These are phyloP conservation scores for Calliopum simillimum DNA, from an alignment of 2,888 invertebrate species.

Conservation along the genomic window DNA sequence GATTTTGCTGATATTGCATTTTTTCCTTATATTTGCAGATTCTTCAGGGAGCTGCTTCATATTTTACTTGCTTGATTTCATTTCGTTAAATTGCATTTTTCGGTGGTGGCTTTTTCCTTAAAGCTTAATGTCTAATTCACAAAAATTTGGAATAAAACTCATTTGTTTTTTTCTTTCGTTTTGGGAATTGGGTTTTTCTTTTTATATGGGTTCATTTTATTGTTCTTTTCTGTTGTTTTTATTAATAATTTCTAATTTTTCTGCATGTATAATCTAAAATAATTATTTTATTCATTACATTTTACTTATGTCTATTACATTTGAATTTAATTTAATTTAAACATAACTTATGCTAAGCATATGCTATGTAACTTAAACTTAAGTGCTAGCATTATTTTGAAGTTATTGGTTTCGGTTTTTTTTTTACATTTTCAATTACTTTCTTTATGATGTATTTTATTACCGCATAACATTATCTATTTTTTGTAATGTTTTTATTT, in stretches of 20 bases:
- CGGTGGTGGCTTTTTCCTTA: too few relatives aligned
- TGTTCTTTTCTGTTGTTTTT: slow-evolving; percentile 20
- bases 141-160: too few relatives aligned
- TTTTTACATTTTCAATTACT: not conserved
- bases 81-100: too few relatives aligned
- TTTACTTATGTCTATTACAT: slow-evolving; percentile 16
- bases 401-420: not conserved
- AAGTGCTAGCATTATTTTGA: slow-evolving; percentile 1
- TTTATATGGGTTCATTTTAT: slow-evolving; percentile 55
- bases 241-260: slow-evolving; percentile 35
- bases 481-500: slow-evolving; percentile 8
- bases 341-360: not conserved
- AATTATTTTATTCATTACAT: slow-evolving; percentile 12
- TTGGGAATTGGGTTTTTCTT: slow-evolving; percentile 43
- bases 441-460: too few relatives aligned
- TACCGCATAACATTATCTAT: not conserved
- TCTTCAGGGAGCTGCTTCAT: slow-evolving; percentile 57
- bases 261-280: slow-evolving; percentile 40
- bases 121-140: too few relatives aligned
- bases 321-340: slow-evolving; percentile 7
- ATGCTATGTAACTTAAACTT: not conserved
- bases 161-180: not conserved
- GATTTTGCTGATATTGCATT: not conserved
- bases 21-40: slow-evolving; percentile 46
- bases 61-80: slow-evolving; percentile 60